Evolutionary conservation across 1,140 invertebrate species (phyloP).

Genomic region (Drosophila elegans): DNA sequence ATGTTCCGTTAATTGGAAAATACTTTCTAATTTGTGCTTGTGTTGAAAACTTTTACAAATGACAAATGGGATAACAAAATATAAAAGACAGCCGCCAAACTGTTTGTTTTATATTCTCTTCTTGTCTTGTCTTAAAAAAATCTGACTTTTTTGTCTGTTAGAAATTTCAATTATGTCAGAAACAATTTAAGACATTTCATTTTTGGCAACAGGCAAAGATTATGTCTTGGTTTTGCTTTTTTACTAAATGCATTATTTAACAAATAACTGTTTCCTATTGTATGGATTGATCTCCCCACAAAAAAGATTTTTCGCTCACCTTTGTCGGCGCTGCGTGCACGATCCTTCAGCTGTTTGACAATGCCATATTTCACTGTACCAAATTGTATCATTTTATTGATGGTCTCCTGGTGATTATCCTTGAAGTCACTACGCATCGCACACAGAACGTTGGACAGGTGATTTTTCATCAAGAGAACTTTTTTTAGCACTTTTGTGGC

Average conservation of each 20-base stretch:
- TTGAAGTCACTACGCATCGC: conserved; percentile 85
- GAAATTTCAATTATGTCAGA: conserved; percentile 28
- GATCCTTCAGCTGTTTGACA: conserved; percentile 86
- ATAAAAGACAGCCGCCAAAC: conserved; percentile 10
- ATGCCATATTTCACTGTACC: conserved; percentile 87
- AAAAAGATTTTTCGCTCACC: conserved; percentile 51
- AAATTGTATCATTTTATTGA: conserved; percentile 87
- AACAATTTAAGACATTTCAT: conserved; percentile 7
- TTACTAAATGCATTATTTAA: too few relatives aligned
- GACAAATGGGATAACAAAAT: conserved; percentile 34
- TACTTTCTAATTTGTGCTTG: conserved; percentile 29
- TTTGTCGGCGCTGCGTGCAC: conserved; percentile 78
- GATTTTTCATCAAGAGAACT: conserved; percentile 81
- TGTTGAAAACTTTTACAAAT: conserved; percentile 10
- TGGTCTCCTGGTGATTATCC: conserved; percentile 84
- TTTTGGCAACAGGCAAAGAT: background rate
- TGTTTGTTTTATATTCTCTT: conserved; percentile 1
- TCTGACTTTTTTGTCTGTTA: background rate
- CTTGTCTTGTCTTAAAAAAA: background rate
- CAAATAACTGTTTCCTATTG: background rate
- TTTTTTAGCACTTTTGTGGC: conserved; percentile 23
- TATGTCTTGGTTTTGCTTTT: background rate
- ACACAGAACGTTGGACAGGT: conserved; percentile 81
- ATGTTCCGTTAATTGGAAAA: conserved; percentile 5
- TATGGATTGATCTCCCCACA: background rate